phyloP scores from a whole-genome alignment of 2,888 invertebrate genomes.

The Leucoma salicis region DNA sequence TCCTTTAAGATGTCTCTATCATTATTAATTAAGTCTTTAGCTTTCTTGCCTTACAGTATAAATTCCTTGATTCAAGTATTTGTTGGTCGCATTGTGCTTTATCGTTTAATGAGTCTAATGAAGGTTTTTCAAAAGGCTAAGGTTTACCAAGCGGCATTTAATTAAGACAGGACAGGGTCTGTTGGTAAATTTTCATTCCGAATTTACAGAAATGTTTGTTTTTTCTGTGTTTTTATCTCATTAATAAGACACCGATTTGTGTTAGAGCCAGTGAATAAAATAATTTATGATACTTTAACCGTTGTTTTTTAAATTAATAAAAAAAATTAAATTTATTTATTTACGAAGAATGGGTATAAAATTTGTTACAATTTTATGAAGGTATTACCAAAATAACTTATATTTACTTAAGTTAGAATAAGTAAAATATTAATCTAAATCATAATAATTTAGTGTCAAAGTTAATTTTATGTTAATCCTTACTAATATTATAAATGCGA shows the following conservation, averaged over 20 bases:
- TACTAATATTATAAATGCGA: no score
- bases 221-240: constrained; percentile 4
- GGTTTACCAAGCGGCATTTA: constrained; percentile 57
- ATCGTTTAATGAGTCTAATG: constrained; percentile 63
- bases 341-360: no score
- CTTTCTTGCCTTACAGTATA: constrained; percentile 16
- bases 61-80: constrained; percentile 19
- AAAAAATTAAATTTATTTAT: no score
- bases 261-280: no score
- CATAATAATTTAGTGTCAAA: no score
- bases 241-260: background rate
- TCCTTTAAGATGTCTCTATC: constrained; percentile 8
- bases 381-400: no score
- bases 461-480: no score
- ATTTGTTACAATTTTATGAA: no score
- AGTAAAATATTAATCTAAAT: no score
- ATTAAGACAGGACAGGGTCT: constrained; percentile 54
- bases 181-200: constrained; percentile 39
- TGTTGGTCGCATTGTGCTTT: constrained; percentile 23
- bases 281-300: no score
- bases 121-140: constrained; percentile 65
- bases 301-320: no score
- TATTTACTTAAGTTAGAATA: no score
- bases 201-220: constrained; percentile 20
- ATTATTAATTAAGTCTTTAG: constrained; percentile 15